Conservation (phyloP, 2,888 invertebrate genomes). For the Neria commutata region DNA sequence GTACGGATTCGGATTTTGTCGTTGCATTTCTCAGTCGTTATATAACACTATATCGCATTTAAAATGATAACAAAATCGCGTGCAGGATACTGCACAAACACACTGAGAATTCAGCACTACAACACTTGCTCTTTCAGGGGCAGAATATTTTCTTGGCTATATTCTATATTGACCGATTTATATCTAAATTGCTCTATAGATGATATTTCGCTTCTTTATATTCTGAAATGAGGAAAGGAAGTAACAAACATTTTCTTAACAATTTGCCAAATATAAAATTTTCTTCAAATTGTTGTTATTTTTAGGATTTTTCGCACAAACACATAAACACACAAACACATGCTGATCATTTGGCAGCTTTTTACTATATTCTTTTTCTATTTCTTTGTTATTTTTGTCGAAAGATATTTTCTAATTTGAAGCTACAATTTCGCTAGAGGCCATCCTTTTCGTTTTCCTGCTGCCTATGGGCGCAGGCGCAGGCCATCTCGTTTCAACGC, state of each 20-base stretch:
- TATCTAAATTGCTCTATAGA: slow-evolving; percentile 18
- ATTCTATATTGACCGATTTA: slow-evolving; percentile 32
- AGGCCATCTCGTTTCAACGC: slow-evolving; percentile 30
- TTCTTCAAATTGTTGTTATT: background rate
- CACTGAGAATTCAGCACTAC: slow-evolving; percentile 46
- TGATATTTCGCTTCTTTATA: slow-evolving; percentile 46
- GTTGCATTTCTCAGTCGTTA: slow-evolving; percentile 71
- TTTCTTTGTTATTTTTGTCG: slow-evolving; percentile 40
- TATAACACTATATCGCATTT: slow-evolving; percentile 61
- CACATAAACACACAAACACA: background rate
- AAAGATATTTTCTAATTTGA: slow-evolving; percentile 15
- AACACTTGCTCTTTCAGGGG: slow-evolving; percentile 31
- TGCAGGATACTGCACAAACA: slow-evolving; percentile 45
- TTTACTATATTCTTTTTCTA: slow-evolving; percentile 10
- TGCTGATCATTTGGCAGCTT: background rate
- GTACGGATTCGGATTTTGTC: slow-evolving; percentile 68
- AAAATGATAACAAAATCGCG: slow-evolving; percentile 50
- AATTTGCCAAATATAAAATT: background rate
- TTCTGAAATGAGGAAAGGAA: slow-evolving; percentile 44
- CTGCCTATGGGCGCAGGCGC: slow-evolving; percentile 15
- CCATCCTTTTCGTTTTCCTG: slow-evolving; percentile 33
- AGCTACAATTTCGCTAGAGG: slow-evolving; percentile 27
- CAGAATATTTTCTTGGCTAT: slow-evolving; percentile 16
- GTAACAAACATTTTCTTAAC: slow-evolving; percentile 15
- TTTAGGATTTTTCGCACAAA: background rate